A percentile compares a stretch with the other conserved stretches of the same genome.
phyloP scores from a whole-genome alignment of 2,797 vertebrate species.

The Linurgus olivaceus region DNA sequence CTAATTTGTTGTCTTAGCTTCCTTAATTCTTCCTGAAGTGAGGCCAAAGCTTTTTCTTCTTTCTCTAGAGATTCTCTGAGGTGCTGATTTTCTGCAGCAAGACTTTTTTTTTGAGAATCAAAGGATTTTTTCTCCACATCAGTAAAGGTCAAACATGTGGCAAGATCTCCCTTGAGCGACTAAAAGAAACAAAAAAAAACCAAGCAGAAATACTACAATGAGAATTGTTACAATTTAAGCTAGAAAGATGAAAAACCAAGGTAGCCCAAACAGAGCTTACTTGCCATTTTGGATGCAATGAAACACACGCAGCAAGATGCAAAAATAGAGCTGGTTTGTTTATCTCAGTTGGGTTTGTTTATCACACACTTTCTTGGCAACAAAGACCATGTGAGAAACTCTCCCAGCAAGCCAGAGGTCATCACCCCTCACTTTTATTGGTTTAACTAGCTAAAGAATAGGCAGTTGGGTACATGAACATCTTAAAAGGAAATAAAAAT shows the following conservation, averaged over 20 bases:
- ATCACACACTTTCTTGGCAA: conserved; percentile 11
- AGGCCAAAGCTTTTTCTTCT: conserved; percentile 82
- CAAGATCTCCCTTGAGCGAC: conserved; percentile 81
- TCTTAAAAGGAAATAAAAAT: neutral
- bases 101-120: conserved; percentile 76
- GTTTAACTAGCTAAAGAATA: neutral
- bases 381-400: neutral
- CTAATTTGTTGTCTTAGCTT: conserved; percentile 83
- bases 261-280: neutral
- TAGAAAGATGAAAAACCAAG: neutral
- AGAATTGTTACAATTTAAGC: neutral
- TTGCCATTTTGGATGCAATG: neutral
- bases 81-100: conserved; percentile 84
- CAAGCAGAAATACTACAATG: neutral
- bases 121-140: conserved; percentile 76
- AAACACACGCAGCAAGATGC: neutral
- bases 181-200: conserved; percentile 57
- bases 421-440: neutral
- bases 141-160: conserved; percentile 76
- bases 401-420: neutral
- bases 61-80: conserved; percentile 84
- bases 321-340: conserved; percentile 34
- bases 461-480: neutral
- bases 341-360: neutral
- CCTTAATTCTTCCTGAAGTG: conserved; percentile 85